A percentile compares a stretch with the other conserved stretches of the same genome.
phyloP scores from a whole-genome alignment of 2,113 vertebrate genomes.

The Steatornis caripensis region DNA sequence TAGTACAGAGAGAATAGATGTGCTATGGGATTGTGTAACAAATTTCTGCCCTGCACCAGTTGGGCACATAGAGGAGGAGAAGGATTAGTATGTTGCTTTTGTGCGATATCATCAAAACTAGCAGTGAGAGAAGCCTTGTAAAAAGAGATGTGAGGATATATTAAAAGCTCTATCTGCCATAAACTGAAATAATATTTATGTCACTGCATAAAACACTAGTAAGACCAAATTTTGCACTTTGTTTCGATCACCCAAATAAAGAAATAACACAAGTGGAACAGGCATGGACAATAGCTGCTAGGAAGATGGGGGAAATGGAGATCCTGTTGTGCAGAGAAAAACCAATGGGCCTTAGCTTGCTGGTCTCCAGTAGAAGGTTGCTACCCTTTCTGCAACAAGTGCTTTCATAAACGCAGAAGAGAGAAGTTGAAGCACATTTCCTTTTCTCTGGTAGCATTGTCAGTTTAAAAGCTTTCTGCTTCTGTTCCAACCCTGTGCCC shows the following conservation, averaged over 20 bases:
- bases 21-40: neutral
- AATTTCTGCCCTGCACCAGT: neutral
- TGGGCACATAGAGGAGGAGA: neutral
- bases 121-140: neutral
- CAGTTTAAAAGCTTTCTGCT: neutral
- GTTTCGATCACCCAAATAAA: neutral
- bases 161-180: neutral
- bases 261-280: neutral
- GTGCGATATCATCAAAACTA: neutral
- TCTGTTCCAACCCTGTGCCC: neutral
- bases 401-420: neutral
- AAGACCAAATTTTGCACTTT: neutral
- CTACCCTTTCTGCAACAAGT: neutral
- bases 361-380: neutral
- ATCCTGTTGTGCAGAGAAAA: neutral
- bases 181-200: neutral
- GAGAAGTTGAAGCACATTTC: neutral
- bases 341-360: neutral
- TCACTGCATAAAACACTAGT: neutral
- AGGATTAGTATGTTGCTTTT: neutral
- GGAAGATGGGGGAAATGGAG: neutral
- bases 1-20: neutral
- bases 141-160: neutral
- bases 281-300: neutral
- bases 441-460: neutral